Evolutionary conservation across 2,113 vertebrate species (phyloP).

Genomic region (Xenotilapia caudafasciata): DNA sequence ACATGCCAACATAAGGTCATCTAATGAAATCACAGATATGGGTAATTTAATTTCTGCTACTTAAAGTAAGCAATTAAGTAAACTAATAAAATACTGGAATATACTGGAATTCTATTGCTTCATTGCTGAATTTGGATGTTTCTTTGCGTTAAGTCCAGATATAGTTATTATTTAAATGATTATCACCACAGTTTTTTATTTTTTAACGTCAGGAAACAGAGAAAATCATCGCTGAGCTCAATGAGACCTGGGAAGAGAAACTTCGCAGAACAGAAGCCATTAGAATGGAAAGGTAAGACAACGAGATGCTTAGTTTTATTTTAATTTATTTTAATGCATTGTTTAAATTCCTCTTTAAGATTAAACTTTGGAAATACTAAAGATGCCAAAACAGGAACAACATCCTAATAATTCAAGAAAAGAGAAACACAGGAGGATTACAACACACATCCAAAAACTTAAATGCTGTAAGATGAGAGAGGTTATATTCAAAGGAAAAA

Average conservation of each 20-base stretch:
- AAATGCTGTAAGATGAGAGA: not conserved
- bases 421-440: not conserved
- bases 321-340: not conserved
- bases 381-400: not conserved
- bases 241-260: conserved; percentile 98
- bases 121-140: not conserved
- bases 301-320: not conserved
- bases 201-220: conserved; percentile 83
- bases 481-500: not conserved
- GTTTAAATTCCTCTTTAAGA: not conserved
- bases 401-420: not conserved
- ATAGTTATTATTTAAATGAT: not conserved
- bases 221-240: conserved; percentile 97
- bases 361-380: not conserved
- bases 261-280: conserved; percentile 92
- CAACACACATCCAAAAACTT: not conserved
- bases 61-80: not conserved
- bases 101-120: not conserved
- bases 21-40: not conserved
- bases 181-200: not conserved
- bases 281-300: conserved; percentile 89
- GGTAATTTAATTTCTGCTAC: not conserved
- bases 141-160: not conserved
- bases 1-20: not conserved
- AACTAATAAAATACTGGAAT: not conserved